Evolutionary conservation across 2,113 vertebrate genomes (phyloP).

Genomic region (Muscicapa adusta): DNA sequence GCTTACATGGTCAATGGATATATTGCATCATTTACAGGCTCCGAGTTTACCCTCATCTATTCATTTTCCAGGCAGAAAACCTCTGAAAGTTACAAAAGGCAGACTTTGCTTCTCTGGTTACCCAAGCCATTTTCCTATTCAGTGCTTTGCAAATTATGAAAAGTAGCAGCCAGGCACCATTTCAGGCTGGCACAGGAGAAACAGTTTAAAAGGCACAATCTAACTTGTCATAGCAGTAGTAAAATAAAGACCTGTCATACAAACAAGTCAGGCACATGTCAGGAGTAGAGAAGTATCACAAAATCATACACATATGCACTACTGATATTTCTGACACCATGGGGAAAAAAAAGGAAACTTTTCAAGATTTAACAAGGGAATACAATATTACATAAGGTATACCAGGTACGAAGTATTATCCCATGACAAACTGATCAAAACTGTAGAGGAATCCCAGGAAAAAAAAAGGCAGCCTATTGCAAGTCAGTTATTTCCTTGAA

Average conservation of each 20-base stretch:
- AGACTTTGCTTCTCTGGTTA: background rate
- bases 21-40: background rate
- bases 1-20: background rate
- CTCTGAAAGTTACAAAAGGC: background rate
- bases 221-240: background rate
- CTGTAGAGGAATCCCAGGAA: background rate
- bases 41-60: rapidly evolving
- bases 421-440: background rate
- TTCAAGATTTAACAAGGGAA: background rate
- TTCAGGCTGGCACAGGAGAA: background rate
- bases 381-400: background rate
- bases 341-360: background rate
- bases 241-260: background rate
- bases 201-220: background rate
- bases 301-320: rapidly evolving
- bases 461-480: background rate
- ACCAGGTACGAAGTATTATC: background rate
- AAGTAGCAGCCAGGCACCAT: background rate
- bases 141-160: background rate
- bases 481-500: background rate
- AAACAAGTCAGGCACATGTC: background rate
- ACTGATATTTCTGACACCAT: background rate
- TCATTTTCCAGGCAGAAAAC: background rate
- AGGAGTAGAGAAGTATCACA: background rate
- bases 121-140: background rate